phyloP scores from a whole-genome alignment of 2,888 invertebrate genomes.

The Macrophya annulata region DNA sequence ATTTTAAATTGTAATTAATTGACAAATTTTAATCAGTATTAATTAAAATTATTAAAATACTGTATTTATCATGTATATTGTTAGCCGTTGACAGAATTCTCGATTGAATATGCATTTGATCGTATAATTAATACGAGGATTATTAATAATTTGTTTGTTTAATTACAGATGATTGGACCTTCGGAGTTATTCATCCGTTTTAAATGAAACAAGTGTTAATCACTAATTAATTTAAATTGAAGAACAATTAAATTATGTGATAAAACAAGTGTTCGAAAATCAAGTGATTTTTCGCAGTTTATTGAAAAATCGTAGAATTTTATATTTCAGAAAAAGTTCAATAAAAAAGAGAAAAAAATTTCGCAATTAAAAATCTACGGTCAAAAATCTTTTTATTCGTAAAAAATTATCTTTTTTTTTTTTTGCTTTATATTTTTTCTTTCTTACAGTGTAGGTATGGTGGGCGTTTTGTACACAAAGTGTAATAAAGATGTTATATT shows the following conservation, averaged over 20 bases:
- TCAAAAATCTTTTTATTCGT: too few relatives aligned
- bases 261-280: not conserved
- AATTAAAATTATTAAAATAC: not conserved
- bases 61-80: not conserved
- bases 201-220: not conserved
- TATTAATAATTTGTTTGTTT: not conserved
- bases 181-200: not conserved
- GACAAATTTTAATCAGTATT: not conserved
- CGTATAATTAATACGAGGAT: not conserved
- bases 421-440: not conserved
- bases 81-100: not conserved
- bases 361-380: too few relatives aligned
- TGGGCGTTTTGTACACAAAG: not conserved
- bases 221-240: not conserved
- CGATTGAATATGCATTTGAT: not conserved
- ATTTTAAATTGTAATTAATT: not conserved
- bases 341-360: too few relatives aligned
- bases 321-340: too few relatives aligned
- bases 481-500: not conserved
- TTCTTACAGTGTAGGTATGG: not conserved
- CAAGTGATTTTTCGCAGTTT: not conserved
- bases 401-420: not conserved
- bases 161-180: conserved; percentile 37
- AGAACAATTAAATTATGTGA: not conserved
- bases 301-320: too few relatives aligned